These are phyloP conservation scores for Anthopleura xanthogrammica DNA, from an alignment of 92 coral and sea anemone genomes.

Conservation along the genomic window DNA sequence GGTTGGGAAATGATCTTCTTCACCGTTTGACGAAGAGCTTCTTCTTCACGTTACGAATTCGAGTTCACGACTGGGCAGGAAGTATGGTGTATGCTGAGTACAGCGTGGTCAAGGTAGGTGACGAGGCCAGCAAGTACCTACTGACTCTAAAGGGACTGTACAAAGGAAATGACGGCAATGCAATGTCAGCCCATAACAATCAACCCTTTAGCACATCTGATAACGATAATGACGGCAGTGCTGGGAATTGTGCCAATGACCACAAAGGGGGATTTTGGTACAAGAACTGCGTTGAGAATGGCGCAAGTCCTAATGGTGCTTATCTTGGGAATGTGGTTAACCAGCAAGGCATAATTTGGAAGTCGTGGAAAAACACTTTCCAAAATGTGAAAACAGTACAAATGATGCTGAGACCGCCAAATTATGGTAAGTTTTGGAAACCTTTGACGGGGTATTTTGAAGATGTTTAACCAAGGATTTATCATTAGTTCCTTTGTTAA, in stretches of 20 bases:
- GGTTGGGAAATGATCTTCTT: slow-evolving; percentile 31
- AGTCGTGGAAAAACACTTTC: slow-evolving; percentile 21
- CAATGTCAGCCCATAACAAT: slow-evolving; percentile 13
- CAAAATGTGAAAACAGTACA: slow-evolving; percentile 21
- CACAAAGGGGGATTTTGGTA: slow-evolving; percentile 30
- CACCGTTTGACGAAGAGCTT: slow-evolving; percentile 20
- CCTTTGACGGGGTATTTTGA: too few species aligned
- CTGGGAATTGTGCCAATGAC: slow-evolving; percentile 25
- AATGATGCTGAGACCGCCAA: slow-evolving; percentile 31
- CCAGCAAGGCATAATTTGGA: slow-evolving; percentile 17
- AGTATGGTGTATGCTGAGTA: not conserved
- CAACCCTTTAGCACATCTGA: slow-evolving; percentile 16
- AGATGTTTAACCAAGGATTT: too few species aligned
- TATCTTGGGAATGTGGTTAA: not conserved
- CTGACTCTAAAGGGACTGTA: slow-evolving; percentile 3
- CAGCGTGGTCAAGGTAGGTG: slow-evolving; percentile 6
- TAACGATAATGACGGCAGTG: slow-evolving; percentile 19
- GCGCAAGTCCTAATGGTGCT: slow-evolving; percentile 27
- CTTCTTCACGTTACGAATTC: slow-evolving; percentile 11
- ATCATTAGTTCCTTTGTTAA: too few species aligned
- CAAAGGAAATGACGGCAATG: slow-evolving; percentile 19
- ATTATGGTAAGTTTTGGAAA: slow-evolving; percentile 10
- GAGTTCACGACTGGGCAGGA: slow-evolving; percentile 23
- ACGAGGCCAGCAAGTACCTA: slow-evolving; percentile 10
- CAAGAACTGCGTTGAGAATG: slow-evolving; percentile 16